phyloP scores from a whole-genome alignment of 2,888 invertebrate species.

The Charanyca ferruginea region DNA sequence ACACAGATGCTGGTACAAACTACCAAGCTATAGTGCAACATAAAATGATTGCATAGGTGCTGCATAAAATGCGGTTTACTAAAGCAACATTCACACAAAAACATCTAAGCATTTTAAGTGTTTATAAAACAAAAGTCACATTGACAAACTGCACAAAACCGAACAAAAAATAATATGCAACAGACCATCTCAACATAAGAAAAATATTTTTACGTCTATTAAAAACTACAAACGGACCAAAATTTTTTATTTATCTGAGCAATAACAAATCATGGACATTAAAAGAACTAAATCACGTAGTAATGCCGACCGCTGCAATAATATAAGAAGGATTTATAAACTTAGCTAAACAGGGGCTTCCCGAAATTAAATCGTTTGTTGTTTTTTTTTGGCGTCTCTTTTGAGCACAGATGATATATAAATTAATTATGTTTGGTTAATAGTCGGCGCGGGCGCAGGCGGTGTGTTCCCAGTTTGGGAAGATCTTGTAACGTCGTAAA shows the following conservation, averaged over 20 bases:
- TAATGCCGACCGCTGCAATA: constrained; percentile 77
- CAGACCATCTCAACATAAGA: constrained; percentile 32
- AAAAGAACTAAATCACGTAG: constrained; percentile 74
- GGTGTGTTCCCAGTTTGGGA: constrained; percentile 59
- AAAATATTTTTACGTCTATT: constrained; percentile 64
- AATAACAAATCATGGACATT: constrained; percentile 72
- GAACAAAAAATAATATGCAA: constrained; percentile 55
- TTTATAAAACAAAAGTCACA: constrained; percentile 32
- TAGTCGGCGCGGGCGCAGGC: constrained; percentile 71
- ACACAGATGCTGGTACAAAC: constrained; percentile 3
- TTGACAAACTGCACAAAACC: constrained; percentile 55
- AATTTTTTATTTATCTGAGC: constrained; percentile 72
- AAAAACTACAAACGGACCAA: constrained; percentile 66
- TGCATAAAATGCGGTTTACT: constrained; percentile 12
- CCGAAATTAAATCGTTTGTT: constrained; percentile 79
- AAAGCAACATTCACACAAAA: constrained; percentile 24
- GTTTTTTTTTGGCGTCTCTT: constrained; percentile 67
- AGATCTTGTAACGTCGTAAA: constrained; percentile 57
- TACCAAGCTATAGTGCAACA: background rate
- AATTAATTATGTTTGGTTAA: constrained; percentile 89
- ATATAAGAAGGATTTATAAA: constrained; percentile 70
- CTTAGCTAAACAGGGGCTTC: constrained; percentile 60
- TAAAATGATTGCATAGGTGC: background rate
- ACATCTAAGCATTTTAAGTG: constrained; percentile 22
- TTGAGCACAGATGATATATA: constrained; percentile 77